Conservation (phyloP, 2,888 invertebrate genomes). For the Drosophila meridionalis region DNA sequence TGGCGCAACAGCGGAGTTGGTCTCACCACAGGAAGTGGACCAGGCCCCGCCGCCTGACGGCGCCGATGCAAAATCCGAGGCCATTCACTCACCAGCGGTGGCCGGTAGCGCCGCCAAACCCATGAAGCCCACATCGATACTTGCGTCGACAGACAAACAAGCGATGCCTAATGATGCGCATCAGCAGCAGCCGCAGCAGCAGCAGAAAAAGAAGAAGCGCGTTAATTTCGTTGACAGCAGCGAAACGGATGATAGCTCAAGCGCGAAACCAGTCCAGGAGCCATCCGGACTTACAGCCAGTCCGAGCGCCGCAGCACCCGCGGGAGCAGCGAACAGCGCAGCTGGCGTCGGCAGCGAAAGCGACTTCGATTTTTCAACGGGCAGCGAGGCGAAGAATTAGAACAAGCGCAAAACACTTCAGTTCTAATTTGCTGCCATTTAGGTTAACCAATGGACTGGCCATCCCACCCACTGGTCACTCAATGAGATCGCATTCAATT, state of each 20-base stretch:
- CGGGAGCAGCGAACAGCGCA: conserved; percentile 20
- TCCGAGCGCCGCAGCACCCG: conserved; percentile 29
- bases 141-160: conserved; percentile 76
- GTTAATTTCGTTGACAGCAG: conserved; percentile 85
- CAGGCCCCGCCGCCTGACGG: conserved; percentile 12
- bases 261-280: conserved; percentile 67
- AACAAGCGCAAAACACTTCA: conserved; percentile 66
- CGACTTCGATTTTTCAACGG: conserved; percentile 85
- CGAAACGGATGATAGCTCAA: conserved; percentile 84
- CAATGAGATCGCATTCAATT: conserved; percentile 68
- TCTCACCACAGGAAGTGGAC: conserved; percentile 59
- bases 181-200: conserved; percentile 53
- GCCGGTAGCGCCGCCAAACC: conserved; percentile 48
- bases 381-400: conserved; percentile 80
- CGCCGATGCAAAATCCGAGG: conserved; percentile 41
- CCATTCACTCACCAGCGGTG: conserved; percentile 23
- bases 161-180: conserved; percentile 80
- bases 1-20: conserved; percentile 21
- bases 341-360: conserved; percentile 79
- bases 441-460: conserved; percentile 65
- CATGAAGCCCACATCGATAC: conserved; percentile 79
- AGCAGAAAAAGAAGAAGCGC: conserved; percentile 84
- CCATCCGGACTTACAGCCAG: conserved; percentile 21
- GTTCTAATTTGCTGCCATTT: conserved; percentile 79
- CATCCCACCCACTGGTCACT: conserved; percentile 44